phyloP scores from a whole-genome alignment of 2,888 invertebrate genomes.

The Melieria picta region DNA sequence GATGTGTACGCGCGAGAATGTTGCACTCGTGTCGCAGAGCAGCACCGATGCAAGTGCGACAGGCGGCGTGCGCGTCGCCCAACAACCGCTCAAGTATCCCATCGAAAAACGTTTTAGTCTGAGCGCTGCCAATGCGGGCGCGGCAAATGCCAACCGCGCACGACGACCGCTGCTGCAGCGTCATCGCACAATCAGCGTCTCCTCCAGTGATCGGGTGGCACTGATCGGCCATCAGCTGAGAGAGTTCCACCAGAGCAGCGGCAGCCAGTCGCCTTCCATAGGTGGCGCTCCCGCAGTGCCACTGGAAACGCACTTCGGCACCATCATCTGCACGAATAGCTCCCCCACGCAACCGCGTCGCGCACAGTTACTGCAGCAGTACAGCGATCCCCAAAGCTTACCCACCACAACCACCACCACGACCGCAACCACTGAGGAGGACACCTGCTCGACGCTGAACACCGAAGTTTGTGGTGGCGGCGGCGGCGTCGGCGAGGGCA shows the following conservation, averaged over 20 bases:
- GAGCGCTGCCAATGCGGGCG: slow-evolving; percentile 37
- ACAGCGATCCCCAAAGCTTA: slow-evolving; percentile 62
- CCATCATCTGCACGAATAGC: slow-evolving; percentile 52
- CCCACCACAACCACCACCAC: slow-evolving; percentile 57
- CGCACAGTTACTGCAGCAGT: slow-evolving; percentile 60
- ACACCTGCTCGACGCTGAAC: slow-evolving; percentile 63
- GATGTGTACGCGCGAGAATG: slow-evolving; percentile 34
- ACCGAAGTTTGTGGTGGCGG: slow-evolving; percentile 55
- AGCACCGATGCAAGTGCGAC: slow-evolving; percentile 1
- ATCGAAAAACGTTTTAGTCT: slow-evolving; percentile 54
- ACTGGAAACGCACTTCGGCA: slow-evolving; percentile 61
- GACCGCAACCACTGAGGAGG: slow-evolving; percentile 59
- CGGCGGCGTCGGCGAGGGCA: slow-evolving; percentile 33
- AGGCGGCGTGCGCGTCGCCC: slow-evolving; percentile 19
- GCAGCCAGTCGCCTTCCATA: slow-evolving; percentile 43
- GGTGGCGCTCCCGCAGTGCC: slow-evolving; percentile 46
- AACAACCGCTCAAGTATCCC: slow-evolving; percentile 37
- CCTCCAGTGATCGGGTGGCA: slow-evolving; percentile 55
- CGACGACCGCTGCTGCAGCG: slow-evolving; percentile 58
- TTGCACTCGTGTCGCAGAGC: slow-evolving; percentile 34
- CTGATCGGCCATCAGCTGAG: slow-evolving; percentile 53
- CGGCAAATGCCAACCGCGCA: slow-evolving; percentile 43
- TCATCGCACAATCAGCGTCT: slow-evolving; percentile 60
- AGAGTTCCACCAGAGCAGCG: slow-evolving; percentile 45
- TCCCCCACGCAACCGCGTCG: slow-evolving; percentile 55